Evolutionary conservation across 2,797 vertebrate genomes (phyloP), one percentile per base, ranked within the genome.

Genomic region (Agapornis canus): DNA sequence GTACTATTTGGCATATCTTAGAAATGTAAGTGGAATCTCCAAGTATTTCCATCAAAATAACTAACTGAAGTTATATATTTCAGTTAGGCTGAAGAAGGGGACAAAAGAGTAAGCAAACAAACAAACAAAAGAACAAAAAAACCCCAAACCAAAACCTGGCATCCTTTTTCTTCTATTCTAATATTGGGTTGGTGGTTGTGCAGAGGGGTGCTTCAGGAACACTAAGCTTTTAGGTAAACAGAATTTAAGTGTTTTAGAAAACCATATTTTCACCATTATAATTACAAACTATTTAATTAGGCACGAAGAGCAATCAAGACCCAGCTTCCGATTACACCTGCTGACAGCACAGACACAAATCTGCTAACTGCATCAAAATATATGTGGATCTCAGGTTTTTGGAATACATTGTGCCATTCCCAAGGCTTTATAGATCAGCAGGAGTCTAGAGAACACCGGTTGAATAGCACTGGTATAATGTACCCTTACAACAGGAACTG

Each of bases 161-260:
- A 18, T 56, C 65, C 2, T 1, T 77, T 94, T 91, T 54, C 29
- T 84, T 57, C 37, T 71, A 14, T 69, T 94, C 7, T 35, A 71
- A 47, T 69, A 23, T 2, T 22, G 35, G 32, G 71, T 90, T 92
- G 71, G 69, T 65, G 27, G 25, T 23, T 94, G 61, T 54, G 72
- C 45, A 94, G 76, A 83, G 5, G 17, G 26, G 81, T 75, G 87
- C 84, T 68, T 93, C 85, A 94, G 72, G 84, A 95, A 81, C 68
- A 92, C 71, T 91, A 87, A 96, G 91, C 68, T 95, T 94, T 89
- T 40, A 94, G 87, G 76, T 95, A 96, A 96, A 96, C 82, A 96
- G 94, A 95, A 95, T 96, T 96, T 96, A 94, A 91, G 69, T 96
- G 95, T 95, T 96, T 94, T 95, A 96, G 91, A 96, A 96, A 96